Base-by-base conservation (phyloP, 2,888 invertebrate species). In the Chrysomela aeneicollis region DNA sequence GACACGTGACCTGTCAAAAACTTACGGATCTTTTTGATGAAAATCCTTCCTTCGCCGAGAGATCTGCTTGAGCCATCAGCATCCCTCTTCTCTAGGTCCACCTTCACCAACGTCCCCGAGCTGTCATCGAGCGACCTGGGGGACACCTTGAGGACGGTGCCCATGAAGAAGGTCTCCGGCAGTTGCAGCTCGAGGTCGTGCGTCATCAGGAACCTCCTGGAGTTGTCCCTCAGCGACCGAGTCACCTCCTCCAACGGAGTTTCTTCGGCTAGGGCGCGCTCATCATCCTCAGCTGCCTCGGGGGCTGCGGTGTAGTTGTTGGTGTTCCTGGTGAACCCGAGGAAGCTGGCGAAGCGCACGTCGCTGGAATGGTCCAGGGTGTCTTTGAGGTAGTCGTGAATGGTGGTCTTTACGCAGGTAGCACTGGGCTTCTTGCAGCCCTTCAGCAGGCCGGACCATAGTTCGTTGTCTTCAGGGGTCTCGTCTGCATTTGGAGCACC, bases 201-300 rank as follows among this genome's bases (percentile, higher is more conserved):
- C 0, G 91, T 92, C 81, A 91, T 89, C 21, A 93, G 82, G 76
- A 93, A 94, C 74, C 89, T 89, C 8, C 76, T 68, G 1, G 78
- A 74, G 78, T 90, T 91, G 50, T 87, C 88, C 74, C 90, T 89
- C 0, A 94, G 80, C 0, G 90, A 87, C 70, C 88, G 87, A 0
- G 92, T 90, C 15, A 93, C 87, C 82, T 92, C 92, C 83, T 92
- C 90, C 60, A 93, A 80, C n/a, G 90, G 90, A 18, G 88, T 74
- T 59, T 70, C 68, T 52, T 82, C 79, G 64, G 83, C 81, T 42
- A 81, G 76, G 50, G 72, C 63, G 55, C 84, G 81, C 47, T 84
- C 83, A 63, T 84, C 82, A 63, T 84, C 82, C 1, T 19, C 21
- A 15, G 42, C 17, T 5, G 37, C 21, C 8, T 8, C 32, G 15